Base-by-base conservation (phyloP, 2,888 invertebrate genomes). In the Leptopilina syphax region DNA sequence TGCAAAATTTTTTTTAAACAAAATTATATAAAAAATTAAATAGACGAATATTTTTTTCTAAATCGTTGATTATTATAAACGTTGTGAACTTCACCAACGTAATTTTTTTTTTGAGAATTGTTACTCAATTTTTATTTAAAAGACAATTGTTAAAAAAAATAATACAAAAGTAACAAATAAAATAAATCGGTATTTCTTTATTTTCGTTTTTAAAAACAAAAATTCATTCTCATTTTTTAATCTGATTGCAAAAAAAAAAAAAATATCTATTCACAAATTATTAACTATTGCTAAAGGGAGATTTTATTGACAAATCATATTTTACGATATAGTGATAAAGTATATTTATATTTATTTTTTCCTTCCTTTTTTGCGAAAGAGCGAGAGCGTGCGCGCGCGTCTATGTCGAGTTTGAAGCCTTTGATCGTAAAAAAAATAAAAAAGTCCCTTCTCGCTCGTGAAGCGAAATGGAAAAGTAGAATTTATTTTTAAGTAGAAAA, bases 281-380 rank as follows among this genome's bases (percentile, higher is more conserved):
- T 4, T 73, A 73, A 57, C 54, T 18, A 65, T 9, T n/a, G n/a
- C 7, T 34, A 34, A 34, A 34, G 9, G 27, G 47, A 47, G 47
- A 9, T 47, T 7, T 73, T 73, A 73, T 57, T 73, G 57, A 57
- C 9, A 54, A 73, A 70, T 70, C n/a, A 34, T 34, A 57, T 57
- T 73, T 34, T 73, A 57, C 57, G 57, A 7, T 57, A 60, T 60
- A 34, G 57, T 54, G 34, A 73, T 73, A 41, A 34, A 34, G 34
- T 34, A 34, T 34, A 34, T 34, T 34, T 73, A n/a, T 54, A 73
- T 73, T 54, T 73, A 73, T 73, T 73, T 73, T 73, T 57, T 54
- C 34, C 34, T 3, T 34, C 34, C 34, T 34, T 34, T 34, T 34
- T 34, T 34, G 34, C 34, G 34, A 34, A 34, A 34, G 34, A 34